These are phyloP conservation scores for Anabas testudineus DNA, from an alignment of 2,797 vertebrate genomes.

Conservation along the genomic window DNA sequence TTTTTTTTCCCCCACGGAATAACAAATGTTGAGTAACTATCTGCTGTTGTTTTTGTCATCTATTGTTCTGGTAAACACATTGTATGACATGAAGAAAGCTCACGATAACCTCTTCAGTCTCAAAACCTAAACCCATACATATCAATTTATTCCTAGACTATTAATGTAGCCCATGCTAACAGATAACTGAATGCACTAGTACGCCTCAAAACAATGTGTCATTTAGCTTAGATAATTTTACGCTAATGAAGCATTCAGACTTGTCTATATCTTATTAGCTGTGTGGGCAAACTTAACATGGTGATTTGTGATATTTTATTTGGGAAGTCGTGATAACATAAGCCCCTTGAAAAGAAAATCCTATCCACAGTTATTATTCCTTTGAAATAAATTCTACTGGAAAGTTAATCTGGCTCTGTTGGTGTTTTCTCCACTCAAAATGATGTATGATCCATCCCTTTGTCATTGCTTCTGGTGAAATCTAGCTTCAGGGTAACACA, in stretches of 20 bases:
- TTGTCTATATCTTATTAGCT: background rate
- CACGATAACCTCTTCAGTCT: background rate
- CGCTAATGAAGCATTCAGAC: background rate
- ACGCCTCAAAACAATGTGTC: background rate
- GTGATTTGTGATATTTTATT: too few species aligned
- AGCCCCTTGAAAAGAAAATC: conserved; percentile 4
- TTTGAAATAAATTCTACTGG: background rate
- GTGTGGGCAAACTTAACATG: background rate
- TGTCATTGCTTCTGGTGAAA: background rate
- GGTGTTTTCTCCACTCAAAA: background rate
- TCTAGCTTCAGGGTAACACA: conserved; percentile 1
- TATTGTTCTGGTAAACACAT: background rate
- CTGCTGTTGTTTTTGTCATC: background rate
- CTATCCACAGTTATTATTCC: background rate
- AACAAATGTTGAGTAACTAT: too few species aligned
- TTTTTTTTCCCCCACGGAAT: too few species aligned
- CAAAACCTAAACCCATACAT: too few species aligned
- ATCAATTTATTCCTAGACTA: too few species aligned
- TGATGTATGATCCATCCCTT: conserved; percentile 2
- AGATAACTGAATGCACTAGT: background rate
- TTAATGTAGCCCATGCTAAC: too few species aligned
- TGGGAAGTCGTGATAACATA: background rate
- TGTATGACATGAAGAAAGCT: background rate
- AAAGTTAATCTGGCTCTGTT: background rate
- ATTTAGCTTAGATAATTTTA: background rate